Conservation (phyloP, 1,140 invertebrate species). For the Polyergus mexicanus region DNA sequence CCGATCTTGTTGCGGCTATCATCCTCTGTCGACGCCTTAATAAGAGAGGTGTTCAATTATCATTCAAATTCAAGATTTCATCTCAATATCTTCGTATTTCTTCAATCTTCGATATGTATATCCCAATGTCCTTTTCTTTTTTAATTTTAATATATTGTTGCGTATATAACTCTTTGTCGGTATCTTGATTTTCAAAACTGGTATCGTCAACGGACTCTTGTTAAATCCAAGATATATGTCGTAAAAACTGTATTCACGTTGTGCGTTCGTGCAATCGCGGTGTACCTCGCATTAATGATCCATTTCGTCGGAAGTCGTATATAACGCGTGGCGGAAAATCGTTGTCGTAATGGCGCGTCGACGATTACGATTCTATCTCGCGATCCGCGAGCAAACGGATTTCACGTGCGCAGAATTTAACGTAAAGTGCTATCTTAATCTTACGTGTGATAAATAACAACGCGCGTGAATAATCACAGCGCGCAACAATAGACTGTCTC, state of each 20-base stretch:
- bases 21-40: no score
- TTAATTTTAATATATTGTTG: not conserved
- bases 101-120: not conserved
- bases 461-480: not conserved
- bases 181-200: not conserved
- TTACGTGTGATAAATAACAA: not conserved
- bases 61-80: not conserved
- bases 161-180: not conserved
- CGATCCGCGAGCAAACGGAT: not conserved
- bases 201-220: not conserved
- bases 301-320: constrained; percentile 25
- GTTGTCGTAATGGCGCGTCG: constrained; percentile 37
- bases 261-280: not conserved
- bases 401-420: constrained; percentile 25
- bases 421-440: constrained; percentile 34
- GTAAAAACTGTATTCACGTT: not conserved
- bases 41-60: constrained; percentile 34
- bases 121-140: not conserved
- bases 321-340: constrained; percentile 38
- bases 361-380: constrained; percentile 43
- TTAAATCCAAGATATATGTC: not conserved
- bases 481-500: not conserved
- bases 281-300: constrained; percentile 21
- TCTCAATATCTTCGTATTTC: not conserved
- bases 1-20: not conserved